phyloP scores from a whole-genome alignment of 2,113 vertebrate species.

The Rhabdornis inornatus region DNA sequence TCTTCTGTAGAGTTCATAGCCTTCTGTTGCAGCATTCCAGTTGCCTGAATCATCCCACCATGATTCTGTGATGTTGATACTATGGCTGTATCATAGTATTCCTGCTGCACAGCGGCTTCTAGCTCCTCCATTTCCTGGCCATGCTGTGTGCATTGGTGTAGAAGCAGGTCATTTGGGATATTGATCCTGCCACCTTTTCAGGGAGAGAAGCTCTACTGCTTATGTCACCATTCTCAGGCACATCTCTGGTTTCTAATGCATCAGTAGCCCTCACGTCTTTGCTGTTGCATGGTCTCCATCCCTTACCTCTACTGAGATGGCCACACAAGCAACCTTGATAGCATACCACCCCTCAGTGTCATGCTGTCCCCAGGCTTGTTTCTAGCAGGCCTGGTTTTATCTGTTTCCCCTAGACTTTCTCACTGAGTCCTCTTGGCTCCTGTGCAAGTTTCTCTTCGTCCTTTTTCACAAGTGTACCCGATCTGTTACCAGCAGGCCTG shows the following conservation, averaged over 20 bases:
- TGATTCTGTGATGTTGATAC: neutral
- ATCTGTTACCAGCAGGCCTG: neutral
- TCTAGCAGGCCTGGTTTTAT: neutral
- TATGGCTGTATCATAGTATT: neutral
- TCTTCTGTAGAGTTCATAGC: neutral
- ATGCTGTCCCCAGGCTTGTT: neutral
- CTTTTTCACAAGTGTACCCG: too few relatives aligned
- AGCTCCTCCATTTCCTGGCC: neutral
- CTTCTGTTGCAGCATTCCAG: neutral
- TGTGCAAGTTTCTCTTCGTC: neutral
- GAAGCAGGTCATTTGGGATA: neutral
- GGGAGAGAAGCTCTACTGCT: neutral
- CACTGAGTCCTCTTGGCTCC: neutral
- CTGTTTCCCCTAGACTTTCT: neutral
- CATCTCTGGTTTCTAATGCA: neutral
- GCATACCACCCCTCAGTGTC: neutral
- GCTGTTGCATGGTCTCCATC: neutral
- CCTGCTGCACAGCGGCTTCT: neutral
- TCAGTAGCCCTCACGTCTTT: accelerated
- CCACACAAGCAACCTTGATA: accelerated
- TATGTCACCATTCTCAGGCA: neutral
- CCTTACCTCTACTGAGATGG: neutral
- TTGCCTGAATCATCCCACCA: neutral
- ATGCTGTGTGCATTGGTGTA: too few relatives aligned
- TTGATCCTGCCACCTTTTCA: neutral